Conservation (phyloP, 2,113 vertebrate genomes). For the Carassius gibelio region DNA sequence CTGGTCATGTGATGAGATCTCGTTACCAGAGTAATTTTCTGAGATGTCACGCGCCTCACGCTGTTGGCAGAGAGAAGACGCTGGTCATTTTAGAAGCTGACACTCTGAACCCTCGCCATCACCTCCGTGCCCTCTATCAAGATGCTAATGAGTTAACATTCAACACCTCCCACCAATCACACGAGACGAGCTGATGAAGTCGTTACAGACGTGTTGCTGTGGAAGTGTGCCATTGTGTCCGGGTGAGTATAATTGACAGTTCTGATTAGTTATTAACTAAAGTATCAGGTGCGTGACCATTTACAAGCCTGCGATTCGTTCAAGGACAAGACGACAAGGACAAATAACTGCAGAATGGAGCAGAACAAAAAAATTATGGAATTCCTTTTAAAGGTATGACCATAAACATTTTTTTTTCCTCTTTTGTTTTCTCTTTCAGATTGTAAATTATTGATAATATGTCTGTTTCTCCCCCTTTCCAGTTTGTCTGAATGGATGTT, state of each 20-base stretch:
- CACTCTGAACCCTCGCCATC: constrained; percentile 40
- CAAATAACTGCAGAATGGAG: background rate
- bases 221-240: constrained; percentile 61
- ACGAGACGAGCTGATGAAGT: constrained; percentile 55
- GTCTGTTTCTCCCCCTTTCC: too few relatives aligned
- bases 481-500: too few relatives aligned
- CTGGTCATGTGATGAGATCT: constrained; percentile 68
- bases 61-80: background rate
- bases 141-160: constrained; percentile 67
- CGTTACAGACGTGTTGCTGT: constrained; percentile 65
- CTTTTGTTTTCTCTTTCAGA: too few relatives aligned
- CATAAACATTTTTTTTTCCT: too few relatives aligned
- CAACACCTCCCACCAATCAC: constrained; percentile 43
- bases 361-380: too few relatives aligned
- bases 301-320: background rate
- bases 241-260: constrained; percentile 65
- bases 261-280: constrained; percentile 63
- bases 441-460: too few relatives aligned
- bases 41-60: background rate
- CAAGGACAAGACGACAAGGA: background rate
- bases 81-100: background rate
- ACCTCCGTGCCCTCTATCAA: constrained; percentile 67
- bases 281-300: constrained; percentile 59
- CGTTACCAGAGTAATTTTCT: constrained; percentile 60
- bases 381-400: too few relatives aligned